These are phyloP conservation scores for Aspidoscelis tigris DNA, from an alignment of 2,113 vertebrate genomes.

Conservation along the genomic window DNA sequence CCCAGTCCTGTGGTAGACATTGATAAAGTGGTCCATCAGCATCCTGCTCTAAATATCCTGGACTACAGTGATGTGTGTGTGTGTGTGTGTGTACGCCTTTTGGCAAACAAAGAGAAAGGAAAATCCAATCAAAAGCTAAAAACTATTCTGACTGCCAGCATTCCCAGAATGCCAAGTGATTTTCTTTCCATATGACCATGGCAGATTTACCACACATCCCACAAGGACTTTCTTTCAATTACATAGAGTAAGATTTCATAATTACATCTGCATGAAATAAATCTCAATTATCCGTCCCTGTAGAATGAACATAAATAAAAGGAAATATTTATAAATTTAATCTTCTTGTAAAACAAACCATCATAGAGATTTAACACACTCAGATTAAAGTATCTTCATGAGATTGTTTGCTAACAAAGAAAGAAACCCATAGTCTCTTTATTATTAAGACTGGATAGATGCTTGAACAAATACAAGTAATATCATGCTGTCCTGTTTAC, in stretches of 20 bases:
- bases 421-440: neutral
- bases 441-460: neutral
- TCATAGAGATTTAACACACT: conserved; percentile 8
- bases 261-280: conserved; percentile 42
- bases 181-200: neutral
- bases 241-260: conserved; percentile 22
- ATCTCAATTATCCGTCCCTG: conserved; percentile 44
- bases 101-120: no score
- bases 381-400: neutral
- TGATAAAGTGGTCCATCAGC: no score
- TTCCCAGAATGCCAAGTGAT: neutral
- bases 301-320: conserved; percentile 37
- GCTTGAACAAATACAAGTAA: neutral
- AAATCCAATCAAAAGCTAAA: neutral
- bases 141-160: neutral
- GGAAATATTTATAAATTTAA: conserved; percentile 21
- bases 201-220: neutral
- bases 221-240: conserved; percentile 15
- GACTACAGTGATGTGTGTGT: no score
- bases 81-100: no score
- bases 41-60: no score
- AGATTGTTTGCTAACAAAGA: conserved; percentile 23
- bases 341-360: conserved; percentile 29
- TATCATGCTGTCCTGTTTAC: neutral
- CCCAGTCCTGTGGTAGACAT: no score